Evolutionary conservation across 2,113 vertebrate species (phyloP).

Genomic region (Pomatostomus ruficeps): DNA sequence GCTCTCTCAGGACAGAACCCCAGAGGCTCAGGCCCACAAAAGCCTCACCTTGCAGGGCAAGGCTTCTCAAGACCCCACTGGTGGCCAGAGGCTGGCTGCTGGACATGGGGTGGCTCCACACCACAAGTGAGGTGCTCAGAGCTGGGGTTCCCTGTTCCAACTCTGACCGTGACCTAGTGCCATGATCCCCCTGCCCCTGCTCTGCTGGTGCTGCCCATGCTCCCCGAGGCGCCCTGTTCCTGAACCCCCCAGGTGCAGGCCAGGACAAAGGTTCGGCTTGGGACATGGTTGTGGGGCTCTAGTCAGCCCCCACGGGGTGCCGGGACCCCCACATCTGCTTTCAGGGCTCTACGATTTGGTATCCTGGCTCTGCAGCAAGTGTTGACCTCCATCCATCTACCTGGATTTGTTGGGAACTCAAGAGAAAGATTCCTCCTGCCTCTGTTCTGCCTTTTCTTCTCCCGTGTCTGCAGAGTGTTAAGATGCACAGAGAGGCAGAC

Average conservation of each 20-base stretch:
- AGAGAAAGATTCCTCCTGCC: background rate
- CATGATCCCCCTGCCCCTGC: background rate
- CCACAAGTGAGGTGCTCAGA: accelerated
- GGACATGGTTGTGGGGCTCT: background rate
- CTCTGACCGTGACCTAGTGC: background rate
- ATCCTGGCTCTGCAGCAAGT: background rate
- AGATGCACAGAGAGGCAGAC: background rate
- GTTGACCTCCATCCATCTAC: accelerated
- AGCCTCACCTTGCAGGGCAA: accelerated
- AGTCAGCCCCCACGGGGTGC: accelerated
- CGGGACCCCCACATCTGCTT: accelerated
- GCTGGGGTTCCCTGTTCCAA: background rate
- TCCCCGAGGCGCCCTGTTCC: accelerated
- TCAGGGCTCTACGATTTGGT: background rate
- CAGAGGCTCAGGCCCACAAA: background rate
- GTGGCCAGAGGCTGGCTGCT: accelerated
- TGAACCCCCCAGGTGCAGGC: background rate
- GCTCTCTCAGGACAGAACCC: background rate
- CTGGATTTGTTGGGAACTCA: background rate
- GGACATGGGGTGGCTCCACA: accelerated
- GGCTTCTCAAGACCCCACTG: background rate
- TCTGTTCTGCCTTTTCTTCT: background rate
- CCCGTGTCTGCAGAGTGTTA: background rate
- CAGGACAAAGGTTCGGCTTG: background rate
- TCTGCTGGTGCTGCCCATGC: background rate